Conservation (phyloP, 30 jellyfish, hydroid and myxozoan species). For the Hydractinia symbiolongicarpus region DNA sequence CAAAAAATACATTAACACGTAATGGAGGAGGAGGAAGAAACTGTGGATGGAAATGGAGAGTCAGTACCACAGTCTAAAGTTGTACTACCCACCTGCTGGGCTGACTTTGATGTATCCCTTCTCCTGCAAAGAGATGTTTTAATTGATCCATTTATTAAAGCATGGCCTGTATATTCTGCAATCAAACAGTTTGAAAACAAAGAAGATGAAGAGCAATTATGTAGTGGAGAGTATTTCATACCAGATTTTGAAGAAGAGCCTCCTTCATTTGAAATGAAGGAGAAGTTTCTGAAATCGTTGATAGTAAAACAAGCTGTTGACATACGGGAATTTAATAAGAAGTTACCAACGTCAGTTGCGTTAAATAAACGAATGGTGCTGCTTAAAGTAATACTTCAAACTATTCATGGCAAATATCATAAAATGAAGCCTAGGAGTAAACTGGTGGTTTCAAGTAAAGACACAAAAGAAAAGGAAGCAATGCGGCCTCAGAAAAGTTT, state of each 20-base stretch:
- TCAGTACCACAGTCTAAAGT: background rate
- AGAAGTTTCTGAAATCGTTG: constrained; percentile 22
- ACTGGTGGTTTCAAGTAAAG: constrained; percentile 6
- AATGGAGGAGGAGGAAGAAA: background rate
- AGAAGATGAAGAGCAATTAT: constrained; percentile 5
- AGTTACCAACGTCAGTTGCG: constrained; percentile 53
- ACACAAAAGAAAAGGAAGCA: constrained; percentile 13
- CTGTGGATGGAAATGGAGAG: background rate
- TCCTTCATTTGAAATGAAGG: constrained; percentile 40
- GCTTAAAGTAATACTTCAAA: constrained; percentile 33
- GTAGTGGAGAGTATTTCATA: constrained; percentile 19
- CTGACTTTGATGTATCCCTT: constrained; percentile 13
- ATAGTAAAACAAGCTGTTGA: constrained; percentile 26
- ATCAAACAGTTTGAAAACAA: background rate
- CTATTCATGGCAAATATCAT: constrained; percentile 49
- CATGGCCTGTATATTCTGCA: background rate
- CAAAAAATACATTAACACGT: background rate
- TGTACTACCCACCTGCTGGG: constrained; percentile 10
- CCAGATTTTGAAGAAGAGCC: constrained; percentile 55
- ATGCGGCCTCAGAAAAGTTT: background rate
- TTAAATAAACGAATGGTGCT: constrained; percentile 40
- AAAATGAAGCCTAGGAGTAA: constrained; percentile 2
- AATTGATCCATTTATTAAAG: background rate
- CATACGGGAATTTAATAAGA: constrained; percentile 31
- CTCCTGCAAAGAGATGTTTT: constrained; percentile 13